Evolutionary conservation across 2,888 invertebrate genomes (phyloP).

Genomic region (Hirtodrosophila cameraria): DNA sequence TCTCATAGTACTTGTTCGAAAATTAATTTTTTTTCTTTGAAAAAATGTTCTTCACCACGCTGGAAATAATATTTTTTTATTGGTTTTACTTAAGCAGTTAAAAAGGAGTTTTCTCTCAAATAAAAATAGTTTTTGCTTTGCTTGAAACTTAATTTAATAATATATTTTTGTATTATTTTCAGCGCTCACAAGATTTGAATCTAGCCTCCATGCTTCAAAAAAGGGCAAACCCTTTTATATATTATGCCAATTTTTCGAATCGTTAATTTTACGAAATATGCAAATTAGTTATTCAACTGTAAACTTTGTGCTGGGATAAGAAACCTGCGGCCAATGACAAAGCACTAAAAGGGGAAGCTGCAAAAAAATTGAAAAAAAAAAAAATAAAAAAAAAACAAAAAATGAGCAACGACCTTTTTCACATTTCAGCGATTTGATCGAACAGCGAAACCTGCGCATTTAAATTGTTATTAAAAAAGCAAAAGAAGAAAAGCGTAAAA

Average conservation of each 20-base stretch:
- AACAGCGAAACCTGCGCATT: slow-evolving; percentile 49
- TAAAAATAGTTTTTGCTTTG: too few relatives aligned
- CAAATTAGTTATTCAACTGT: slow-evolving; percentile 64
- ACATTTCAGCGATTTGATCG: slow-evolving; percentile 63
- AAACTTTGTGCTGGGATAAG: slow-evolving; percentile 41
- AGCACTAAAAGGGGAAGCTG: slow-evolving; percentile 30
- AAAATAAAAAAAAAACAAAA: slow-evolving; percentile 3
- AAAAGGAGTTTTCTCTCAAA: too few relatives aligned
- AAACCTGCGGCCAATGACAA: slow-evolving; percentile 39
- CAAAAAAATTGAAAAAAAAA: background rate
- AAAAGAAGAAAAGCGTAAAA: slow-evolving; percentile 32
- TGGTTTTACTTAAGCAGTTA: too few relatives aligned
- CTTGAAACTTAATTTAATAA: too few relatives aligned
- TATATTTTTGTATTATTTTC: too few relatives aligned
- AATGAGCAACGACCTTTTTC: slow-evolving; percentile 55
- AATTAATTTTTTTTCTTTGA: too few relatives aligned
- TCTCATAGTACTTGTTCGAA: too few relatives aligned
- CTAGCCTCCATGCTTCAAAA: too few relatives aligned
- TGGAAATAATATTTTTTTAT: too few relatives aligned
- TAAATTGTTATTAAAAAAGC: slow-evolving; percentile 65
- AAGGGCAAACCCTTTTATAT: slow-evolving; percentile 1
- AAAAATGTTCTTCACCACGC: too few relatives aligned
- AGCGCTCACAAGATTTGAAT: too few relatives aligned
- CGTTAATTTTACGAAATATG: slow-evolving; percentile 72
- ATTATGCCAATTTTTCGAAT: slow-evolving; percentile 64